A percentile compares a stretch with the other conserved stretches of the same genome.
These are phyloP conservation scores for Callipepla californica DNA, from an alignment of 2,113 vertebrate species.

Conservation along the genomic window DNA sequence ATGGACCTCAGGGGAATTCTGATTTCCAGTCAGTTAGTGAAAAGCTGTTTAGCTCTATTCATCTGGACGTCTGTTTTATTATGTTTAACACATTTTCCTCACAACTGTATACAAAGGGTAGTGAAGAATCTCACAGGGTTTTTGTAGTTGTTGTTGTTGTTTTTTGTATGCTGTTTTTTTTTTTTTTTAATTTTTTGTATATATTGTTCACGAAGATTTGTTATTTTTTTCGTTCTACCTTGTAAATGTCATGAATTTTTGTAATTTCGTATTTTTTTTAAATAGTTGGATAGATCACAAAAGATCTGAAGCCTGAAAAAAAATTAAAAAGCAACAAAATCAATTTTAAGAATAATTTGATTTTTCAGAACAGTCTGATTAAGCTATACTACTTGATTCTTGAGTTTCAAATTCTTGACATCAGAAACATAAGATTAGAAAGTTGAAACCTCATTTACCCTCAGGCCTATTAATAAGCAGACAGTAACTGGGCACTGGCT, in stretches of 20 bases:
- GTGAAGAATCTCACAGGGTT: neutral
- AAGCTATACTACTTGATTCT: neutral
- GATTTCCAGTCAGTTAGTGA: neutral
- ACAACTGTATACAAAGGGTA: neutral
- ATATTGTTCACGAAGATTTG: neutral
- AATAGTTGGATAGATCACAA: neutral
- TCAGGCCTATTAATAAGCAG: neutral
- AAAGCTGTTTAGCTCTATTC: neutral
- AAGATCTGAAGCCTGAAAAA: neutral
- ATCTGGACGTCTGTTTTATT: neutral
- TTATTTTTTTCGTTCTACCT: rapidly evolving
- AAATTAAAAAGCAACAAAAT: neutral
- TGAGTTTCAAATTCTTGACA: neutral
- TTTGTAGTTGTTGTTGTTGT: neutral
- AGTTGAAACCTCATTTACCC: neutral
- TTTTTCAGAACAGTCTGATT: neutral
- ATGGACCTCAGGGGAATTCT: neutral
- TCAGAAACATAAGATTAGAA: neutral
- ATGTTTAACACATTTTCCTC: neutral
- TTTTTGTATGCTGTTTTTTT: neutral
- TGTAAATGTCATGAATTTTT: neutral
- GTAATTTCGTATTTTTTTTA: neutral
- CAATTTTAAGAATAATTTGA: neutral
- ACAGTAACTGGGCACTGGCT: neutral
- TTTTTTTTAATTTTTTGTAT: neutral